These are phyloP conservation scores for Polypedilum vanderplanki DNA, from an alignment of 1,140 invertebrate genomes.

Conservation along the genomic window DNA sequence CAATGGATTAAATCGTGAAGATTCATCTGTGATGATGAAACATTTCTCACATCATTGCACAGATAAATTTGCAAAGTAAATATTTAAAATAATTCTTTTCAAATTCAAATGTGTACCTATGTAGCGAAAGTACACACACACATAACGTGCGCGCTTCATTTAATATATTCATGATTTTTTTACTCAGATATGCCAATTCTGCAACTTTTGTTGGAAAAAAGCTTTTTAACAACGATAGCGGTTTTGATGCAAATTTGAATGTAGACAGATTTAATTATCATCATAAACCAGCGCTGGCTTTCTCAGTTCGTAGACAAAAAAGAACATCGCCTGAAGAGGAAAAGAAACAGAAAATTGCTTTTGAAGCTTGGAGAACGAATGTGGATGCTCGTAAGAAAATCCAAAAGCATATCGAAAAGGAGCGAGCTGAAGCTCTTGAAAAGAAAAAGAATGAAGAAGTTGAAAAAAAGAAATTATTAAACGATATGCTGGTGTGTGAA, in stretches of 20 bases:
- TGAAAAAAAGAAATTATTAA: background rate
- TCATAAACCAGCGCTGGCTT: no score
- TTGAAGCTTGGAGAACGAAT: background rate
- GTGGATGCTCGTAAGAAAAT: background rate
- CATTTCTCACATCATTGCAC: no score
- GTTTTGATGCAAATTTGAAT: conserved; percentile 11
- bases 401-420: background rate
- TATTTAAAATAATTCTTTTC: no score
- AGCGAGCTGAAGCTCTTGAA: background rate
- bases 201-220: background rate
- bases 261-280: no score
- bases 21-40: no score
- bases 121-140: background rate
- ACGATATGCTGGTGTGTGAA: background rate
- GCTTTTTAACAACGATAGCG: background rate
- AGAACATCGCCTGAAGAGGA: background rate
- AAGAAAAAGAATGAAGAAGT: background rate
- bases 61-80: no score
- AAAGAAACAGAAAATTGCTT: background rate
- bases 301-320: background rate
- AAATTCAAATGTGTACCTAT: no score
- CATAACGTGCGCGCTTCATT: background rate
- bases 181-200: background rate
- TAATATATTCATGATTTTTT: background rate
- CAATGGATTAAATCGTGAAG: no score